phyloP scores from a whole-genome alignment of 2,113 vertebrate genomes.

The Scopus umbretta region DNA sequence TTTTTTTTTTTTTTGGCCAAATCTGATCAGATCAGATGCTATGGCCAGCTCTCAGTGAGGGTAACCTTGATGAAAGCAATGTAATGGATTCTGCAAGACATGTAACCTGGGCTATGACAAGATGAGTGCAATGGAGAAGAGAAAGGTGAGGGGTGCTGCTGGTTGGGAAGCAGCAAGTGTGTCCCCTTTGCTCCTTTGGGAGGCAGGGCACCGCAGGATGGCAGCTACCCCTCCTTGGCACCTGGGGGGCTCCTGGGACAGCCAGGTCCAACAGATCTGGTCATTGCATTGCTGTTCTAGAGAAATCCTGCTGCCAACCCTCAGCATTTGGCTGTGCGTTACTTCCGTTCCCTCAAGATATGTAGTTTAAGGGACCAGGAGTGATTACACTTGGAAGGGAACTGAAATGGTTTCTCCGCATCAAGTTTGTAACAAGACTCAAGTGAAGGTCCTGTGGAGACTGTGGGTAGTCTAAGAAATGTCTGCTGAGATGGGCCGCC shows the following conservation, averaged over 20 bases:
- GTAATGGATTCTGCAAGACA: neutral
- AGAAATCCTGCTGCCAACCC: neutral
- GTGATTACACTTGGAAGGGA: neutral
- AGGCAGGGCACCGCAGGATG: neutral
- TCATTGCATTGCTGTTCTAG: neutral
- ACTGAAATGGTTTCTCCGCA: neutral
- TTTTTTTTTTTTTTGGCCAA: neutral
- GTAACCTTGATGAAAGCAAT: neutral
- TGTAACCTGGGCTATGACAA: neutral
- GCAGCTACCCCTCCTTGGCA: neutral
- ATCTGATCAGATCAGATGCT: neutral
- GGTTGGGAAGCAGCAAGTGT: neutral
- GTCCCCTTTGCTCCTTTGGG: neutral
- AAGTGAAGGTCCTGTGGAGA: neutral
- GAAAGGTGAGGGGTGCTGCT: neutral
- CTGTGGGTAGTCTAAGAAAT: accelerated
- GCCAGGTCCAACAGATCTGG: neutral
- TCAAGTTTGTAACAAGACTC: neutral
- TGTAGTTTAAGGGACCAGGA: neutral
- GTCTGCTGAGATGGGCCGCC: neutral
- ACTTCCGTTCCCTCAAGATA: too few relatives aligned
- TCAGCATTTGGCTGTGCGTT: neutral
- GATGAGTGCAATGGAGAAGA: accelerated
- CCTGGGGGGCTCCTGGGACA: neutral
- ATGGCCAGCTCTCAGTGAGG: neutral